Conservation (phyloP, 2,797 vertebrate genomes). For the Percopsis omiscomaycus region DNA sequence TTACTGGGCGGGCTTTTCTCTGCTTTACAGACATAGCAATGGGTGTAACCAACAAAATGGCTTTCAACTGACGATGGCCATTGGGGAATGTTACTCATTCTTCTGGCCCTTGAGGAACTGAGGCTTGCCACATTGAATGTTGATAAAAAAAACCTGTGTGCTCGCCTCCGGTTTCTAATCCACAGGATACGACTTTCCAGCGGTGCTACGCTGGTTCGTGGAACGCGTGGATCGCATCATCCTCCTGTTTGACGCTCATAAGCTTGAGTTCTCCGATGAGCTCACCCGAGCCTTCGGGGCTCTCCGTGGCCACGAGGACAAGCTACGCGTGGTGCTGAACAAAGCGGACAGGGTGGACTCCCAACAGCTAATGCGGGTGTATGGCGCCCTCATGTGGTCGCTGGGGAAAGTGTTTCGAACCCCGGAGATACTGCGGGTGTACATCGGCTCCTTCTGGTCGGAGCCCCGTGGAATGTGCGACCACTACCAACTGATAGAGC, state of each 20-base stretch:
- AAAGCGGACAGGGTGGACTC: slow-evolving; percentile 91
- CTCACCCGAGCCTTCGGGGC: slow-evolving; percentile 87
- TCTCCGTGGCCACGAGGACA: slow-evolving; percentile 88
- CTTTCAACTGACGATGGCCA: slow-evolving; percentile 44
- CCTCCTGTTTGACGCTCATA: slow-evolving; percentile 91
- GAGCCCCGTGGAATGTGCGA: slow-evolving; percentile 82
- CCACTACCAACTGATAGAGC: slow-evolving; percentile 85
- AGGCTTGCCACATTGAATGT: slow-evolving; percentile 32
- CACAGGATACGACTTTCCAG: slow-evolving; percentile 86
- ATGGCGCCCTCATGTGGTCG: slow-evolving; percentile 93
- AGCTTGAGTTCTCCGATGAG: slow-evolving; percentile 92
- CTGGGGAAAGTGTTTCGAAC: slow-evolving; percentile 89
- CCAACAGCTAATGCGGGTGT: slow-evolving; percentile 91
- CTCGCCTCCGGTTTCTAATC: slow-evolving; percentile 10
- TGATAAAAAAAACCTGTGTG: slow-evolving; percentile 66
- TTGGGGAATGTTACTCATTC: slow-evolving; percentile 49
- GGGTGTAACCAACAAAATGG: slow-evolving; percentile 60
- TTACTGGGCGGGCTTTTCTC: slow-evolving; percentile 27
- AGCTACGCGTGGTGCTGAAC: slow-evolving; percentile 91
- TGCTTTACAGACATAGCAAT: slow-evolving; percentile 43
- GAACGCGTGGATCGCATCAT: slow-evolving; percentile 91
- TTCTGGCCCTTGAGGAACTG: slow-evolving; percentile 30
- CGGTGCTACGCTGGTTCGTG: slow-evolving; percentile 88
- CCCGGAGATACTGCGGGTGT: slow-evolving; percentile 88
- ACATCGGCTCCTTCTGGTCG: slow-evolving; percentile 91